Conservation (phyloP, 2,888 invertebrate genomes). For the Tyria jacobaeae region DNA sequence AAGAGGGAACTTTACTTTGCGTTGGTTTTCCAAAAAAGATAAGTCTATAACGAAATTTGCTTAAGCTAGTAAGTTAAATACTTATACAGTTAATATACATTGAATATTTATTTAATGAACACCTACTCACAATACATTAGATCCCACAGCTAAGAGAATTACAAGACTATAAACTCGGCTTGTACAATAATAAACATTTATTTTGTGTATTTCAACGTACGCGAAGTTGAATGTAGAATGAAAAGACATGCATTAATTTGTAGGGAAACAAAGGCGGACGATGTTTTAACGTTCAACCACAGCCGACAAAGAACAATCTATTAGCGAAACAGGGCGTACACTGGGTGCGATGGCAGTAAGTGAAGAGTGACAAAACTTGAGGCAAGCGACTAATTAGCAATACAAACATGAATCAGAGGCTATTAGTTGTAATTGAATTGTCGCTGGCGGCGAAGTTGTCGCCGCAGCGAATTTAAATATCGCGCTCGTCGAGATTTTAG, state of each 20-base stretch:
- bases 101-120: neutral
- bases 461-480: conserved; percentile 83
- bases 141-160: conserved; percentile 2
- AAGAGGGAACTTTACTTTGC: too few species aligned
- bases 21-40: too few species aligned
- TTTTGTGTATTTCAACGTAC: conserved; percentile 20
- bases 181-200: conserved; percentile 29
- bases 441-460: conserved; percentile 80
- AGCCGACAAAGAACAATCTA: conserved; percentile 75
- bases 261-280: conserved; percentile 66
- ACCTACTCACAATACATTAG: conserved; percentile 6
- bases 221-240: conserved; percentile 35
- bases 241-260: conserved; percentile 71
- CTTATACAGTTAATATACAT: neutral
- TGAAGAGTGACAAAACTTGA: conserved; percentile 85
- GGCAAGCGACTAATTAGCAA: conserved; percentile 84
- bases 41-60: too few species aligned
- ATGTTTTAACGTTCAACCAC: conserved; percentile 65
- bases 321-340: conserved; percentile 73
- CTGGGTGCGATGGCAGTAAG: conserved; percentile 68
- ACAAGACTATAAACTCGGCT: conserved; percentile 6
- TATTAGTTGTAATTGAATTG: conserved; percentile 87
- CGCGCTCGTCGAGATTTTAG: conserved; percentile 75
- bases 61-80: too few species aligned
- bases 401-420: conserved; percentile 87